Evolutionary conservation across 2,888 invertebrate species (phyloP).

Genomic region (Nemotelus pantherinus): DNA sequence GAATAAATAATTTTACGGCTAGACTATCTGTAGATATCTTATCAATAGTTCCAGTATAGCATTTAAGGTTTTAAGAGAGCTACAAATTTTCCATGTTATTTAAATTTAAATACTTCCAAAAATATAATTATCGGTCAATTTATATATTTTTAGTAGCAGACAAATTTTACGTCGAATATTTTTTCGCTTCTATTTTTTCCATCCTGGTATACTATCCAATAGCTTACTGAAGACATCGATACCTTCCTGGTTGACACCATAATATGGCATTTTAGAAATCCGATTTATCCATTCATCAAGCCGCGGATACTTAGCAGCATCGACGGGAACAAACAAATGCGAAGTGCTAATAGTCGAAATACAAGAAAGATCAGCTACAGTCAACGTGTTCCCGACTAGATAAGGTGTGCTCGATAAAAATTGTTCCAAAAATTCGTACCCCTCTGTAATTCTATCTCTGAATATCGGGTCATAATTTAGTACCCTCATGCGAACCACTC

Average conservation of each 20-base stretch:
- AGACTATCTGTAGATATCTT: too few relatives aligned
- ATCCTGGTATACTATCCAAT: not conserved
- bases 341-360: conserved; percentile 43
- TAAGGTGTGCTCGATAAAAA: conserved; percentile 53
- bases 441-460: conserved; percentile 32
- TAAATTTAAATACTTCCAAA: too few relatives aligned
- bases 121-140: too few relatives aligned
- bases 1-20: too few relatives aligned
- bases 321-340: conserved; percentile 45
- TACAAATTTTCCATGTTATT: too few relatives aligned
- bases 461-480: not conserved
- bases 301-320: conserved; percentile 47
- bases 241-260: conserved; percentile 35
- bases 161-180: not conserved
- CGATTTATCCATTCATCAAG: conserved; percentile 46
- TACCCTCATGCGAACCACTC: too few relatives aligned
- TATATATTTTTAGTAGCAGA: too few relatives aligned
- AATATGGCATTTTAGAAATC: conserved; percentile 51
- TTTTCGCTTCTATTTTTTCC: not conserved
- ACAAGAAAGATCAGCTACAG: conserved; percentile 50
- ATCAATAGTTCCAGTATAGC: too few relatives aligned
- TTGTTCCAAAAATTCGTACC: conserved; percentile 53
- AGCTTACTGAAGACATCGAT: not conserved
- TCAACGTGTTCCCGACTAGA: conserved; percentile 45
- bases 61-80: too few relatives aligned